Conservation (phyloP, 2,888 invertebrate species). For the Tachystola acroxantha region DNA sequence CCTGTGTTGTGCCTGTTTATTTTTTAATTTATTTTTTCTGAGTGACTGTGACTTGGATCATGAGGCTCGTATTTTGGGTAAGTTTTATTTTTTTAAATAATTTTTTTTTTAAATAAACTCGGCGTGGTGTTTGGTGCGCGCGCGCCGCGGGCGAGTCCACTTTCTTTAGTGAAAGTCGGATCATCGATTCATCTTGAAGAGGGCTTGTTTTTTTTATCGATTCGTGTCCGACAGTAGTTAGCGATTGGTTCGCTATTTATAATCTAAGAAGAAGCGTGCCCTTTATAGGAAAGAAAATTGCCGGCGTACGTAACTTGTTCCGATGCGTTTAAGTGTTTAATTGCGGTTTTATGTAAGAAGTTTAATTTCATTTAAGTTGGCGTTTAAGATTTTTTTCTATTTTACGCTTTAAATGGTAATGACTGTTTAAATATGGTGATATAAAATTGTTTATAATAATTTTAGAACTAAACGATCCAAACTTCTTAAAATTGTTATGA, state of each 20-base stretch:
- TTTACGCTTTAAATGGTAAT: not conserved
- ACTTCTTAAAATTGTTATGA: no score
- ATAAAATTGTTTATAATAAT: not conserved
- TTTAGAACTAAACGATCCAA: no score
- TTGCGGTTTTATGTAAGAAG: constrained; percentile 10
- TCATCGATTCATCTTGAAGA: constrained; percentile 44
- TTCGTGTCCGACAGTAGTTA: constrained; percentile 29
- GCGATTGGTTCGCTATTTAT: constrained; percentile 25
- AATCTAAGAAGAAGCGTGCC: constrained; percentile 2
- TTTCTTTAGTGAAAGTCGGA: constrained; percentile 62
- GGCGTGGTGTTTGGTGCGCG: constrained; percentile 6
- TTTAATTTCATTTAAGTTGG: no score
- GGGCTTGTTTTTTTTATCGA: constrained; percentile 41
- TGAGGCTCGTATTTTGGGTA: constrained; percentile 72
- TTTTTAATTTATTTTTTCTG: constrained; percentile 40
- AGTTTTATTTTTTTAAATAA: constrained; percentile 25
- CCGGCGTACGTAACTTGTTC: not conserved
- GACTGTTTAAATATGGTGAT: not conserved
- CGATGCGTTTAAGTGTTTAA: constrained; percentile 3
- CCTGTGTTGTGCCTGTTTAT: constrained; percentile 57
- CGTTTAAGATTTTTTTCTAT: not conserved
- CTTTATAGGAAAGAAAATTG: constrained; percentile 8
- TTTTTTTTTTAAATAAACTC: constrained; percentile 16
- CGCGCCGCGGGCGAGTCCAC: constrained; percentile 29
- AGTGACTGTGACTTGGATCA: constrained; percentile 65